These are phyloP conservation scores for Stenotaenia linearis DNA, from an alignment of 2,888 invertebrate species.

Conservation along the genomic window DNA sequence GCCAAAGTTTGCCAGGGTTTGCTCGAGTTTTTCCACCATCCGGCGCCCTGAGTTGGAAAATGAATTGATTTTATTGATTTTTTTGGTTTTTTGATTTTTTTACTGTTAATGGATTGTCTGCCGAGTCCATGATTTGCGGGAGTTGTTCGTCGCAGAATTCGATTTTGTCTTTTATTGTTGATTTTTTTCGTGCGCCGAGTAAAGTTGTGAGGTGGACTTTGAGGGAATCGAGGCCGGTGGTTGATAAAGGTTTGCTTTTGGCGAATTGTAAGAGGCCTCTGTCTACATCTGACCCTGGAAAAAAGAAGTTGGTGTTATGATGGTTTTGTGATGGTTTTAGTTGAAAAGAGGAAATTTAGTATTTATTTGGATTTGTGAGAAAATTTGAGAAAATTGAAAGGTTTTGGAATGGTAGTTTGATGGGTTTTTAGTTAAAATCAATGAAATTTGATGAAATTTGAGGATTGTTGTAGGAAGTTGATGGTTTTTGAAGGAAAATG, in stretches of 20 bases:
- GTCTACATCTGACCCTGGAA: slow-evolving; percentile 64
- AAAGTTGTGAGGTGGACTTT: slow-evolving; percentile 92
- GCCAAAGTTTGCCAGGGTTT: slow-evolving; percentile 99
- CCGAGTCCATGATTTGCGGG: slow-evolving; percentile 85
- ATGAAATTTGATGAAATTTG: too few relatives aligned
- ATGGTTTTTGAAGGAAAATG: too few relatives aligned
- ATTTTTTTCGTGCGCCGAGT: slow-evolving; percentile 58
- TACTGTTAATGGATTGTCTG: slow-evolving; percentile 72
- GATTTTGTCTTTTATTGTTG: slow-evolving; percentile 57
- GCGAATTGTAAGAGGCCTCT: slow-evolving; percentile 84
- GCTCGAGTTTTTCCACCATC: slow-evolving; percentile 92
- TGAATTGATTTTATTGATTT: background rate
- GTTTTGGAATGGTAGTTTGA: too few relatives aligned
- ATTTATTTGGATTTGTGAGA: too few relatives aligned
- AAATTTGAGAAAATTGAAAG: too few relatives aligned
- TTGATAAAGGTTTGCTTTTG: slow-evolving; percentile 70
- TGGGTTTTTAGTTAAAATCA: too few relatives aligned
- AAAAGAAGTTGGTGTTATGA: too few relatives aligned
- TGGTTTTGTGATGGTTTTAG: too few relatives aligned
- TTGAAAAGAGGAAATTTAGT: too few relatives aligned
- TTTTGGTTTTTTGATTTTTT: slow-evolving; percentile 33
- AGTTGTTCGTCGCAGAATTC: slow-evolving; percentile 75
- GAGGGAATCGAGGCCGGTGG: slow-evolving; percentile 83
- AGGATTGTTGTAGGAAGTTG: too few relatives aligned
- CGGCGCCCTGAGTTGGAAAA: slow-evolving; percentile 57